Conservation (phyloP, 2,113 vertebrate genomes). For the Halichoerus grypus region DNA sequence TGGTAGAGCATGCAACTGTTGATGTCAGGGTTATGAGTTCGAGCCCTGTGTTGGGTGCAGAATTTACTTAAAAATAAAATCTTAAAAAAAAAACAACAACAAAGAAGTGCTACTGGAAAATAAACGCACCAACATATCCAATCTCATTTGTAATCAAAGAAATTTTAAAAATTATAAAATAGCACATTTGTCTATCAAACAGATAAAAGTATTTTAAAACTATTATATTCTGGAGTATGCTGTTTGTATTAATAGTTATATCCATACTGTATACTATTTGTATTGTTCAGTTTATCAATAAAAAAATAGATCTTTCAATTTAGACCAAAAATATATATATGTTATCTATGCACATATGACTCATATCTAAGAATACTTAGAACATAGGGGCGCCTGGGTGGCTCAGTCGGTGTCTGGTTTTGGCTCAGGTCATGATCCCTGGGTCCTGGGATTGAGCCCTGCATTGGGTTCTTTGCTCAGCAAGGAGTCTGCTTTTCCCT, state of each 20-base stretch:
- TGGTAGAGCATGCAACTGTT: background rate
- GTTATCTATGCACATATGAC: background rate
- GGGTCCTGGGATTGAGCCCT: no score
- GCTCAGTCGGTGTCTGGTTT: no score
- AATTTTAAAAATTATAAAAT: slow-evolving; percentile 15
- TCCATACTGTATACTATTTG: background rate
- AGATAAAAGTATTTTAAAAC: slow-evolving; percentile 8
- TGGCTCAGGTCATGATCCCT: no score
- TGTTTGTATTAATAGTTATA: background rate
- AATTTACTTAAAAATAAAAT: background rate
- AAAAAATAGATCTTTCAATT: background rate
- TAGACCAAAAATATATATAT: background rate
- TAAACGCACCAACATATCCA: background rate
- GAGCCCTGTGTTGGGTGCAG: background rate
- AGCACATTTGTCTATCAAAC: background rate
- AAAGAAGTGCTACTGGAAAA: slow-evolving; percentile 2
- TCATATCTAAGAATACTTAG: background rate
- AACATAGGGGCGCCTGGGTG: background rate
- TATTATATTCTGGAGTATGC: background rate
- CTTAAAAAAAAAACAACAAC: background rate
- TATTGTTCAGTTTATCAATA: background rate
- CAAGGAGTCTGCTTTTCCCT: no score
- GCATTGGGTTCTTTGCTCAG: no score
- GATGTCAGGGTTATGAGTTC: background rate
- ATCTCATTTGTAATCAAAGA: background rate